phyloP scores from a whole-genome alignment of 2,113 vertebrate species.

The Oryzias celebensis region DNA sequence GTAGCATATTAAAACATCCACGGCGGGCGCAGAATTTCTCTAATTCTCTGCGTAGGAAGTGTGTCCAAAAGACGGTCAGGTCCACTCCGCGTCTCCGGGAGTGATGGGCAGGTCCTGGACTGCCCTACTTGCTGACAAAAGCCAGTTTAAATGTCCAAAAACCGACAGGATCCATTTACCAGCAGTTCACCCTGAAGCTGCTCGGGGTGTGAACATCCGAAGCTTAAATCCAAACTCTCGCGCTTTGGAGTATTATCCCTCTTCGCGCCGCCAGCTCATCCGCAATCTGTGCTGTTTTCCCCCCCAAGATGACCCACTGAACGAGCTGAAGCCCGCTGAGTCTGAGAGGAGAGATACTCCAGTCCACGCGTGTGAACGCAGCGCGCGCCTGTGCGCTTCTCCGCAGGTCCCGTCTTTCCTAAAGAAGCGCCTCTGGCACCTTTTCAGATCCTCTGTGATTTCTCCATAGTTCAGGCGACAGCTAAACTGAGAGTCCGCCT shows the following conservation, averaged over 20 bases:
- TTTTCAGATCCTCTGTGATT: slow-evolving; percentile 49
- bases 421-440: slow-evolving; percentile 53
- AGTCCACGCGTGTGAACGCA: slow-evolving; percentile 20
- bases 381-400: slow-evolving; percentile 14
- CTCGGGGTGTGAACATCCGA: slow-evolving; percentile 55
- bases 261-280: slow-evolving; percentile 41
- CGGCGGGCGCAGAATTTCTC: slow-evolving; percentile 81
- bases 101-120: slow-evolving; percentile 55
- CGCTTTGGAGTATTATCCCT: slow-evolving; percentile 21
- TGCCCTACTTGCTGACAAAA: slow-evolving; percentile 70
- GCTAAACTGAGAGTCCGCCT: slow-evolving; percentile 18
- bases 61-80: slow-evolving; percentile 50
- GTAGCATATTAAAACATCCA: slow-evolving; percentile 94
- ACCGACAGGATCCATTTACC: slow-evolving; percentile 74
- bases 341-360: not conserved
- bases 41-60: slow-evolving; percentile 41
- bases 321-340: slow-evolving; percentile 8
- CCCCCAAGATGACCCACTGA: slow-evolving; percentile 7
- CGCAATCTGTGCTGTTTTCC: slow-evolving; percentile 15
- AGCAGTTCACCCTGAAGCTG: slow-evolving; percentile 56
- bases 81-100: slow-evolving; percentile 36
- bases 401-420: slow-evolving; percentile 46
- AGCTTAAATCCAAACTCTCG: slow-evolving; percentile 51
- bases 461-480: slow-evolving; percentile 31
- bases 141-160: slow-evolving; percentile 73